Base-by-base conservation (phyloP, 2,113 vertebrate species). In the Cyanistes caeruleus region DNA sequence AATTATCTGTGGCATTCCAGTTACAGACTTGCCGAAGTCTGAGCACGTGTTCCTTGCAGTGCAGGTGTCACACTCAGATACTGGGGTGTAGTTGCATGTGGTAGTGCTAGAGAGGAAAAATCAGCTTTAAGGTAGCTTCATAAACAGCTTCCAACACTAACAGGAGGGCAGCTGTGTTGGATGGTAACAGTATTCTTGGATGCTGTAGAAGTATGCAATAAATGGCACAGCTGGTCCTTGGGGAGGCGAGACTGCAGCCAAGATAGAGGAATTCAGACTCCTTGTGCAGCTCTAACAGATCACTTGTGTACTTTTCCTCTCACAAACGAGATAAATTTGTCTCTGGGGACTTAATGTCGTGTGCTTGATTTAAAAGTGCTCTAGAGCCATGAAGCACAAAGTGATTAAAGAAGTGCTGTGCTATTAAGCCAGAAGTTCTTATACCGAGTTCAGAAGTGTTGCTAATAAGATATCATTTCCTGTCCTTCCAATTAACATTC, bases 241-340 rank as follows among this genome's bases (percentile, higher is more conserved):
- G 76, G 87, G 68, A 88, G 89, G 53, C 0, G 1, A 92, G 56
- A 30, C 17, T 39, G 46, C 60, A 93, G 93, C 80, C 64, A 69
- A 81, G 90, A 39, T 15, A 31, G 13, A 43, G 82, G 72, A 89
- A 92, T 74, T 94, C 68, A 60, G 88, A 68, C 31, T 90, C 52
- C 83, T 95, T 65, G 79, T 81, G 70, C 56, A 60, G 82, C 75
- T 74, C 9, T 48, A 68, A 74, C 46, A 69, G 60, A 80, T 88
- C 48, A 31, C 39, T 93, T 94, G 74, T 87, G 78, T 93, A 55
- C 84, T 95, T 95, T 69, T 14, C 27, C 33, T 88, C 82, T 95
- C 85, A 64, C 67, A 91, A 1, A 44, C 55, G 72, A 95, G 91
- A 81, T 33, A 55, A 77, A 86, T 74, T 65, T 82, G 58, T 80